phyloP scores from a whole-genome alignment of 2,888 invertebrate genomes.

The Synanthedon andrenaeformis region DNA sequence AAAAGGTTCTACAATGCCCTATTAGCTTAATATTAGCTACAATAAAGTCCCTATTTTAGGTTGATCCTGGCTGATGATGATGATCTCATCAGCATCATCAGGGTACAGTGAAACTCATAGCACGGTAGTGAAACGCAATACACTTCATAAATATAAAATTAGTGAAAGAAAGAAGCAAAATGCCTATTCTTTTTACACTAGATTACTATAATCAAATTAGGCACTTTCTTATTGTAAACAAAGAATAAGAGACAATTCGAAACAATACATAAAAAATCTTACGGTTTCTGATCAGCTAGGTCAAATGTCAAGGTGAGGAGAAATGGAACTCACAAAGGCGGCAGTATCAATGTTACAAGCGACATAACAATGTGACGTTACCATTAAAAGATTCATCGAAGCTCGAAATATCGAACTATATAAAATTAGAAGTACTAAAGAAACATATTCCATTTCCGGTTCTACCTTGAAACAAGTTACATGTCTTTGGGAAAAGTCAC shows the following conservation, averaged over 20 bases:
- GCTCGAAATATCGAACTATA: slow-evolving; percentile 31
- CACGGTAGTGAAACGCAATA: too few species aligned
- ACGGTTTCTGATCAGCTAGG: slow-evolving; percentile 50
- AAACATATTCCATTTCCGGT: slow-evolving; percentile 20
- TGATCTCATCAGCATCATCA: too few species aligned
- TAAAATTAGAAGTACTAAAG: slow-evolving; percentile 16
- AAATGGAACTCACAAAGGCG: slow-evolving; percentile 13
- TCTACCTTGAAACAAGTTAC: slow-evolving; percentile 21
- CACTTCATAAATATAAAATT: too few species aligned
- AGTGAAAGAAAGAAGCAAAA: too few species aligned
- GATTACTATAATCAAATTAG: background rate
- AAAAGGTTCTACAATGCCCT: too few species aligned
- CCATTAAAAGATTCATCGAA: slow-evolving; percentile 39
- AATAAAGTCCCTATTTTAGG: too few species aligned
- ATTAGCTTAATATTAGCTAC: too few species aligned
- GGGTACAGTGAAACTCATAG: too few species aligned
- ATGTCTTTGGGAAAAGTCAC: slow-evolving; percentile 35
- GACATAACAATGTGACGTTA: background rate
- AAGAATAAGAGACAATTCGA: background rate
- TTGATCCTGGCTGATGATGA: too few species aligned
- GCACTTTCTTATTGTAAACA: slow-evolving; percentile 2
- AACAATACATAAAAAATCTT: slow-evolving; percentile 22
- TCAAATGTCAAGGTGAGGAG: slow-evolving; percentile 57
- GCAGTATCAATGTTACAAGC: slow-evolving; percentile 22
- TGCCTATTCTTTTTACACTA: too few species aligned